Evolutionary conservation across 2,888 invertebrate species (phyloP).

Genomic region (Boloria euphrosyne): DNA sequence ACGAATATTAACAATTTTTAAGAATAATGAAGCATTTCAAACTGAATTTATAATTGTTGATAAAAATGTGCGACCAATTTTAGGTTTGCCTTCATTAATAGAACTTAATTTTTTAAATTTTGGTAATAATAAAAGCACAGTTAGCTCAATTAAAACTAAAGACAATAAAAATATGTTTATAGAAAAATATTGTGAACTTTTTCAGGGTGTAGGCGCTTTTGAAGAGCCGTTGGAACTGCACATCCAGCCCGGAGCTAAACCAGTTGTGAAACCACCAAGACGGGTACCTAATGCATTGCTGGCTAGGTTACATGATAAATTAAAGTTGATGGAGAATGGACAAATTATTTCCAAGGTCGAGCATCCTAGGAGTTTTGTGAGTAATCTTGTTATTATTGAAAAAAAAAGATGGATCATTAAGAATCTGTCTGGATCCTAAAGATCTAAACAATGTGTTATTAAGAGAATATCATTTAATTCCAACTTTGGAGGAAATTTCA

Average conservation of each 20-base stretch:
- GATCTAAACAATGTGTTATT: conserved; percentile 15
- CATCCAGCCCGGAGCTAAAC: background rate
- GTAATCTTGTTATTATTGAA: conserved; percentile 15
- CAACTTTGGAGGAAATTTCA: conserved; percentile 36
- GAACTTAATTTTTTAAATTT: background rate
- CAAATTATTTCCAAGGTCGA: conserved; percentile 6
- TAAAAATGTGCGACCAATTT: background rate
- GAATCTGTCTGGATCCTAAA: conserved; percentile 11
- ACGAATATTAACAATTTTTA: background rate
- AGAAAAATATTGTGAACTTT: background rate
- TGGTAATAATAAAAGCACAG: background rate
- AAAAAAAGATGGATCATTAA: conserved; percentile 8
- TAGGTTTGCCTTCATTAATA: background rate
- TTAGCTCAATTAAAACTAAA: background rate
- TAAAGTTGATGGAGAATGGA: background rate
- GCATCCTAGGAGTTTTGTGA: conserved; percentile 4
- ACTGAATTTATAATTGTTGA: background rate
- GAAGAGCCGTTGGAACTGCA: background rate
- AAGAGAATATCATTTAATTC: conserved; percentile 35
- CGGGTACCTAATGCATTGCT: background rate
- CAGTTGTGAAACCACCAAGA: background rate
- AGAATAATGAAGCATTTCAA: background rate
- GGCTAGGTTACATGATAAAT: background rate
- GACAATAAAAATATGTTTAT: background rate
- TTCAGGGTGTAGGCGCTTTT: background rate